Base-by-base conservation (phyloP, 2,888 invertebrate species). In the Andrena marginata region DNA sequence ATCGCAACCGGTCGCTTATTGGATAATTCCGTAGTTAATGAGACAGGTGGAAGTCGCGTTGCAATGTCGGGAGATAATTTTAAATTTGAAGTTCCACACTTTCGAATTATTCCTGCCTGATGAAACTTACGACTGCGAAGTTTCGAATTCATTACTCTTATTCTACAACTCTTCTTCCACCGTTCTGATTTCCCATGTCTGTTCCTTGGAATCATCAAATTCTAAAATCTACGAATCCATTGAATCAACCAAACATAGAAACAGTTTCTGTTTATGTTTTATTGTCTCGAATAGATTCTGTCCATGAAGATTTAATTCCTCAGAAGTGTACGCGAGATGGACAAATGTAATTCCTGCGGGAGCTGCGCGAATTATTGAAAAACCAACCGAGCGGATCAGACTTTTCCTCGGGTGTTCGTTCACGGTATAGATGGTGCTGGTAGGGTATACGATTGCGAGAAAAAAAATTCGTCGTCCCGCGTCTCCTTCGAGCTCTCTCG, bases 401-500 rank as follows among this genome's bases (percentile, higher is more conserved):
- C 60, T 82, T 83, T 77, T n/a, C 23, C 20, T 2, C 2, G 26
- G 33, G 3, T 74, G 59, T 29, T 23, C 60, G 48, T n/a, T 35
- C 8, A 10, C 10, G 35, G 54, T n/a, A 16, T 8, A 7, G 13
- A 26, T 8, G 68, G 5, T 31, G 29, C 48, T 42, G 42, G 67
- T 48, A 10, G 10, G 35, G 63, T 73, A 67, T 71, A 64, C 67
- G 54, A 33, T 13, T 42, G 42, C 16, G 7, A 49, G n/a, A 51
- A 54, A 56, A 56, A 86, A 72, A 62, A 54, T 64, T 56, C 31
- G 42, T 85, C 80, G 86, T 63, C 82, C 82, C 60, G 76, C 77
- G 87, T 85, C 86, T 74, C 64, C 76, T 82, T 73, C 71, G 75
- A 56, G 80, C 59, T 73, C 67, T 69, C 74, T 71, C 80, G 73